Evolutionary conservation across 2,888 invertebrate species (phyloP).

Genomic region (Thymelicus lineola): DNA sequence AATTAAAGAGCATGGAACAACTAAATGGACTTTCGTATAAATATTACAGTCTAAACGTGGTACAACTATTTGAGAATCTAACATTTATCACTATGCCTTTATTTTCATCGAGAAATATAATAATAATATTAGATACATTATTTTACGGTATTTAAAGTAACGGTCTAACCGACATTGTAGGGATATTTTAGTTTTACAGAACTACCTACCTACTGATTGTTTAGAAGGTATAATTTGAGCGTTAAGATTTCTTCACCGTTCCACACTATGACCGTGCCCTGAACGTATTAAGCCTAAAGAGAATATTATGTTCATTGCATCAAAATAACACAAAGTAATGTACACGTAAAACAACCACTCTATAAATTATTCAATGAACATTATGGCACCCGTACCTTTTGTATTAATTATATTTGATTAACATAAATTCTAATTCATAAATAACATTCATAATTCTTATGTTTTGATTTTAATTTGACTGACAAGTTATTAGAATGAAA

Average conservation of each 20-base stretch:
- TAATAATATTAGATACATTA: neutral
- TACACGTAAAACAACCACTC: too few species aligned
- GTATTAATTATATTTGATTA: too few species aligned
- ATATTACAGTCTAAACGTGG: slow-evolving; percentile 74
- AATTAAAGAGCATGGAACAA: slow-evolving; percentile 59
- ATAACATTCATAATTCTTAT: too few species aligned
- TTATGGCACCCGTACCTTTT: too few species aligned
- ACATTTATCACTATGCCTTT: slow-evolving; percentile 75
- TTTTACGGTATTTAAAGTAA: neutral
- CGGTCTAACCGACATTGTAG: slow-evolving; percentile 19
- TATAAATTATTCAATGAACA: too few species aligned
- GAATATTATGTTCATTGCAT: too few species aligned
- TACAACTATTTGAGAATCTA: slow-evolving; percentile 76
- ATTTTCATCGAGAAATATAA: slow-evolving; percentile 48
- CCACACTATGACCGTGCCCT: neutral
- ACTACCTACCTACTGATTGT: neutral
- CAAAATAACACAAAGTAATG: too few species aligned
- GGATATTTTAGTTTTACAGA: neutral
- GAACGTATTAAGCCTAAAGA: too few species aligned
- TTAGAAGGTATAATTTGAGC: neutral
- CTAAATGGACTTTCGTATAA: slow-evolving; percentile 64
- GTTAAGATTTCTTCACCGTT: neutral
- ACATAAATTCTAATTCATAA: too few species aligned
- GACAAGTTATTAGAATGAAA: too few species aligned
- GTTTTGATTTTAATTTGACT: too few species aligned